Percentiles rank a stretch among this genome's conserved stretches.
Conservation (phyloP, 2,113 vertebrate species). For the Hepsetus odoe region DNA sequence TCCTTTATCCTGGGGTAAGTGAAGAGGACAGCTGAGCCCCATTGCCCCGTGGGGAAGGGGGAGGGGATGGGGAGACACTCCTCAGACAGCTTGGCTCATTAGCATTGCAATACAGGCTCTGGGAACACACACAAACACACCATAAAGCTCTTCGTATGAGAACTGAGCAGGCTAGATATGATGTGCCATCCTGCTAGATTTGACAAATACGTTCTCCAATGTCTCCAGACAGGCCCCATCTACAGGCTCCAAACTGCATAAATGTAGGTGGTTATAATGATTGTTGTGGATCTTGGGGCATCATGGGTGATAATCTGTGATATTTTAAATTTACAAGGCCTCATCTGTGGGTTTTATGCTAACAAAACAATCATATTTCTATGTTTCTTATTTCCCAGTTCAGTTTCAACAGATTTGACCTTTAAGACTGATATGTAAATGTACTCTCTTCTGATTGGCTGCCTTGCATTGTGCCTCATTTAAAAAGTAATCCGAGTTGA, state of each 20-base stretch:
- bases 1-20: conserved; percentile 54
- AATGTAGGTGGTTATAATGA: background rate
- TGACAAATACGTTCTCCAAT: background rate
- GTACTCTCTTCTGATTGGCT: too few relatives aligned
- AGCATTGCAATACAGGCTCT: conserved; percentile 62
- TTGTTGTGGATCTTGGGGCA: background rate
- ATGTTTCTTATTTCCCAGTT: too few relatives aligned
- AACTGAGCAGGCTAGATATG: conserved; percentile 20
- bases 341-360: too few relatives aligned
- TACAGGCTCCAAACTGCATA: background rate
- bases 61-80: conserved; percentile 44
- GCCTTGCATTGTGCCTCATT: too few relatives aligned
- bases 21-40: conserved; percentile 62
- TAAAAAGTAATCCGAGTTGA: too few relatives aligned
- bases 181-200: background rate
- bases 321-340: too few relatives aligned
- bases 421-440: too few relatives aligned
- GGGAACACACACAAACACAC: conserved; percentile 36
- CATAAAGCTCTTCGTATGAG: conserved; percentile 29
- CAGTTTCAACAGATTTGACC: too few relatives aligned
- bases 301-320: too few relatives aligned
- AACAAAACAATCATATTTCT: too few relatives aligned
- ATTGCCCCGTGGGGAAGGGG: conserved; percentile 38
- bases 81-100: conserved; percentile 66
- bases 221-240: background rate